Conservation (phyloP, 1,140 invertebrate species). For the Dinothrombium tinctorium region DNA sequence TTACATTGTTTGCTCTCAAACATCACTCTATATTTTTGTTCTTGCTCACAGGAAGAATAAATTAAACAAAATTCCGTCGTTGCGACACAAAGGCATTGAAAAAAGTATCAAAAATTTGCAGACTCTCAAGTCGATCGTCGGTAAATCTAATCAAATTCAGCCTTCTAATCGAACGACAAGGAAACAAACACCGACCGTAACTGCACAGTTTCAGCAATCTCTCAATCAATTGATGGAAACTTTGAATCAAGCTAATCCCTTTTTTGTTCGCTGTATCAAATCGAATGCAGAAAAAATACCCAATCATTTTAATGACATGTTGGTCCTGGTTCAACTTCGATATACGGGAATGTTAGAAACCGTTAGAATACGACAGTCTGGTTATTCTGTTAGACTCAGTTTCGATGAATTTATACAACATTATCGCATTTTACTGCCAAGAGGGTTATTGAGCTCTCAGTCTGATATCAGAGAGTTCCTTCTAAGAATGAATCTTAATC, state of each 20-base stretch:
- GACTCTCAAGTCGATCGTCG: constrained; percentile 63
- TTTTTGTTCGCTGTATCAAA: constrained; percentile 90
- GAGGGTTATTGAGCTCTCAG: constrained; percentile 52
- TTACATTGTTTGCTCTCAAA: too few relatives aligned
- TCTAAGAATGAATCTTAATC: constrained; percentile 46
- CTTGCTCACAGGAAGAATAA: constrained; percentile 7
- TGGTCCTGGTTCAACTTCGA: constrained; percentile 57
- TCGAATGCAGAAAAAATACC: constrained; percentile 31
- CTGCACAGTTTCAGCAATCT: constrained; percentile 78
- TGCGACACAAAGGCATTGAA: constrained; percentile 3
- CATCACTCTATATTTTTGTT: background rate
- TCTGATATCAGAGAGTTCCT: constrained; percentile 55
- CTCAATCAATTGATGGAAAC: constrained; percentile 76
- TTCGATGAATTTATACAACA: constrained; percentile 85
- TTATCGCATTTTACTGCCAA: constrained; percentile 67
- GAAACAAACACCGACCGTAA: constrained; percentile 42
- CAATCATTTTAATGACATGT: constrained; percentile 76
- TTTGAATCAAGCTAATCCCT: constrained; percentile 78
- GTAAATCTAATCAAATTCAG: constrained; percentile 13
- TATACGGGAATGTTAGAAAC: constrained; percentile 96
- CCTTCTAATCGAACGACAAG: constrained; percentile 8
- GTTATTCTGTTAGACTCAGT: constrained; percentile 73
- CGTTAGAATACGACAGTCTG: constrained; percentile 75
- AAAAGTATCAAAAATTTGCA: constrained; percentile 53
- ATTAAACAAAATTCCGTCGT: background rate